These are phyloP conservation scores for Pantherophis alleghaniensis DNA, from an alignment of 2,797 vertebrate species.

Conservation along the genomic window DNA sequence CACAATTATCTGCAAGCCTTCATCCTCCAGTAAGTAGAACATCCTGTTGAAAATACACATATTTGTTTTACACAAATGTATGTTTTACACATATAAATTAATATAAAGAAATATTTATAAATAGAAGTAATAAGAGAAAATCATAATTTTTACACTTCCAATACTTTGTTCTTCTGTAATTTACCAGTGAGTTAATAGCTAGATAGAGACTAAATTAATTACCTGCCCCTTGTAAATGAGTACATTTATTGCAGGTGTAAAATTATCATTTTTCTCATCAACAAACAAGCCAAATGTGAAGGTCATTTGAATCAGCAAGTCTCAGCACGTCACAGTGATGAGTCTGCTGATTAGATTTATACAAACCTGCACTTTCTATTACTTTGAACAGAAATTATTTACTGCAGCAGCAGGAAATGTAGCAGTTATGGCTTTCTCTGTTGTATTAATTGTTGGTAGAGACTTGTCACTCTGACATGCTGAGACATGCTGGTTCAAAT, in stretches of 20 bases:
- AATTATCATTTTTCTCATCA: background rate
- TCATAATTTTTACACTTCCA: background rate
- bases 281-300: background rate
- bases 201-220: background rate
- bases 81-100: background rate
- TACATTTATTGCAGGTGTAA: background rate
- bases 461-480: background rate
- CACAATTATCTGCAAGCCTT: background rate
- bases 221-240: background rate
- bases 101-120: background rate
- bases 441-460: conserved; percentile 9
- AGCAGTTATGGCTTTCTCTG: background rate
- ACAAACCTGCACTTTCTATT: background rate
- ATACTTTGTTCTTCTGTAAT: background rate
- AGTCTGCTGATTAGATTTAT: background rate
- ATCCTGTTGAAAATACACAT: background rate
- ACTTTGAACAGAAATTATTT: background rate
- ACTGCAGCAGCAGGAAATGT: background rate
- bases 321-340: background rate
- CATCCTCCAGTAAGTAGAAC: background rate
- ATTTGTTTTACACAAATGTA: too few relatives aligned
- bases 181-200: background rate
- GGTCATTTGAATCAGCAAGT: background rate
- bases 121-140: background rate
- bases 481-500: background rate